phyloP scores from a whole-genome alignment of 2,888 invertebrate species.

The Leptinotarsa rubiginosa region DNA sequence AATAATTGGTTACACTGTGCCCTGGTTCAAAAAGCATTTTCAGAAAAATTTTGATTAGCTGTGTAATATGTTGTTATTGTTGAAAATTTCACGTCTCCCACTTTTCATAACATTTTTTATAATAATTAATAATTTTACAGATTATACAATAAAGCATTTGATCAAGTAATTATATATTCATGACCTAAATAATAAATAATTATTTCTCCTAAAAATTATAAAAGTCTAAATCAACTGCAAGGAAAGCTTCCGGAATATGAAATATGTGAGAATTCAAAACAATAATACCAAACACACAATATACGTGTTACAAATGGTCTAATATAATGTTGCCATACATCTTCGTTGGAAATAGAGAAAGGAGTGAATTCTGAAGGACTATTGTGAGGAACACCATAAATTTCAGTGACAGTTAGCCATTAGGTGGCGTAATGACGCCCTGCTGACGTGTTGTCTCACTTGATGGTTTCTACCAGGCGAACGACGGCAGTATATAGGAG shows the following conservation, averaged over 20 bases:
- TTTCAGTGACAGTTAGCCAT: conserved; percentile 51
- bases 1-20: no score
- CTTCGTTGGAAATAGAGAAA: conserved; percentile 21
- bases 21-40: no score
- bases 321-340: conserved; percentile 34
- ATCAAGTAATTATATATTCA: no score
- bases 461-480: conserved; percentile 44
- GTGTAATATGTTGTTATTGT: no score
- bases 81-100: no score
- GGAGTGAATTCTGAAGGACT: conserved; percentile 38
- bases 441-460: conserved; percentile 47
- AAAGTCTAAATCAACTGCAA: no score
- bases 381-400: conserved; percentile 48
- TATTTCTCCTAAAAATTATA: no score
- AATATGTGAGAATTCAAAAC: not conserved
- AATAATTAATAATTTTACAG: no score
- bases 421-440: conserved; percentile 51
- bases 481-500: conserved; percentile 23
- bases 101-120: no score
- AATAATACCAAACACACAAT: conserved; percentile 18
- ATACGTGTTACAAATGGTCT: conserved; percentile 31
- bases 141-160: no score
- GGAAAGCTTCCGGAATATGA: not conserved
- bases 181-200: no score
- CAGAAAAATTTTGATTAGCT: no score